Percentiles rank a stretch among this genome's conserved stretches.
Evolutionary conservation across 2,797 vertebrate species (phyloP).

Genomic region (Chaetodon trifasciatus): DNA sequence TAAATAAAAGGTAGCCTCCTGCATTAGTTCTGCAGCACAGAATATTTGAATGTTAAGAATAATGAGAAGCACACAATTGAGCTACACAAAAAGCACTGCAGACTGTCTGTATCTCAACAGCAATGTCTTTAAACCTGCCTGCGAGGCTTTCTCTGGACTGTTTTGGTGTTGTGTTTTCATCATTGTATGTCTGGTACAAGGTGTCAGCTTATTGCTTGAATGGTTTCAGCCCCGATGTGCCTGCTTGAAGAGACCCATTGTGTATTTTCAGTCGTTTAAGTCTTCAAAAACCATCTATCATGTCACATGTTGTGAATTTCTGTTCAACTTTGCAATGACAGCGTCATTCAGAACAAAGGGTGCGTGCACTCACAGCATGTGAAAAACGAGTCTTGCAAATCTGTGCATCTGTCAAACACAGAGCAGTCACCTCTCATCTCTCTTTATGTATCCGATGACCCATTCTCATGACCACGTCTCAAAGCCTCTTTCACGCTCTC

Average conservation of each 20-base stretch:
- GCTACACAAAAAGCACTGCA: not conserved
- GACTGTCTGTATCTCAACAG: not conserved
- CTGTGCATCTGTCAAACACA: conserved; percentile 25
- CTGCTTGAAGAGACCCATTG: not conserved
- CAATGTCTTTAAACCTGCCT: not conserved
- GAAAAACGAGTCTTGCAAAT: not conserved
- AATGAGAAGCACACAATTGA: not conserved
- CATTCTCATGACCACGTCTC: conserved; percentile 19
- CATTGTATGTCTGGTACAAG: not conserved
- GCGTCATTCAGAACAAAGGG: not conserved
- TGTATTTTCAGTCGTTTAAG: not conserved
- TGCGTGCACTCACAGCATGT: not conserved
- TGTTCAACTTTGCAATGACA: not conserved
- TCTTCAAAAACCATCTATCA: not conserved
- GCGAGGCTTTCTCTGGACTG: not conserved
- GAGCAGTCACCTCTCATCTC: conserved; percentile 18
- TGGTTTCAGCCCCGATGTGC: not conserved
- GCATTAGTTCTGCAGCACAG: not conserved
- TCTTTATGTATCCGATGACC: conserved; percentile 15
- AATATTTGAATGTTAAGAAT: conserved; percentile 4
- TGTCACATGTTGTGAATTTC: not conserved
- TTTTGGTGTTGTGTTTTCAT: conserved; percentile 6
- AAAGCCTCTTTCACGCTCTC: conserved; percentile 42
- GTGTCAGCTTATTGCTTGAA: not conserved
- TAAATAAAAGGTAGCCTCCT: not conserved